These are phyloP conservation scores for Ridgeia piscesae DNA, from an alignment of 1,140 invertebrate species.

Conservation along the genomic window DNA sequence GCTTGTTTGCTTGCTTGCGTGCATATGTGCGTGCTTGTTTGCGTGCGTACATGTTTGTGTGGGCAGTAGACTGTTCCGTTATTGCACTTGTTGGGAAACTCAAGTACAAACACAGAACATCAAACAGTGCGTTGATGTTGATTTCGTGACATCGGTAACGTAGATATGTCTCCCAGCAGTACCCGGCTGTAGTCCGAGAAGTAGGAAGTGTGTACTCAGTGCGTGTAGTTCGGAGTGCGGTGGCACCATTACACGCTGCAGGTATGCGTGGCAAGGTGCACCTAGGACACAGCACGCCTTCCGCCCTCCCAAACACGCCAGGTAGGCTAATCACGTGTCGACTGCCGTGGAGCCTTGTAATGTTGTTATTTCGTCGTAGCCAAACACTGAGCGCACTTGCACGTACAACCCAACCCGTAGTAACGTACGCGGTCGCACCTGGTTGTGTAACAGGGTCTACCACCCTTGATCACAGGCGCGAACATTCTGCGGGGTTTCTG, in stretches of 20 bases:
- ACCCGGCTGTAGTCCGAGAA: neutral
- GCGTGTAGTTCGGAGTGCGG: neutral
- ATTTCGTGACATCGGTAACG: neutral
- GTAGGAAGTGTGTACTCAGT: neutral
- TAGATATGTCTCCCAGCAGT: neutral
- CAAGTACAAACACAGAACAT: neutral
- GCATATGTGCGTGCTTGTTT: too few relatives aligned
- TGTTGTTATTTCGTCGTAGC: neutral
- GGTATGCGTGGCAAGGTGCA: neutral
- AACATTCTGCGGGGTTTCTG: neutral
- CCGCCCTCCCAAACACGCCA: neutral
- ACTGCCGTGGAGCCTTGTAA: neutral
- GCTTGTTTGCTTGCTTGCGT: too few relatives aligned
- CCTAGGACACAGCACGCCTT: neutral
- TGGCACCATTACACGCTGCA: neutral
- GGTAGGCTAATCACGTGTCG: neutral
- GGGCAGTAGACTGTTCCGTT: neutral
- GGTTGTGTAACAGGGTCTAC: neutral
- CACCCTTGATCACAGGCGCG: neutral
- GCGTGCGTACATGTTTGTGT: too few relatives aligned
- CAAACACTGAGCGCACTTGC: neutral
- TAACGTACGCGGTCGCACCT: neutral
- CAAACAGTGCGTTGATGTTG: neutral
- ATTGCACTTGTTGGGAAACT: neutral
- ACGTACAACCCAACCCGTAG: neutral